phyloP scores from a whole-genome alignment of 2,797 vertebrate genomes.

The Fringilla coelebs region DNA sequence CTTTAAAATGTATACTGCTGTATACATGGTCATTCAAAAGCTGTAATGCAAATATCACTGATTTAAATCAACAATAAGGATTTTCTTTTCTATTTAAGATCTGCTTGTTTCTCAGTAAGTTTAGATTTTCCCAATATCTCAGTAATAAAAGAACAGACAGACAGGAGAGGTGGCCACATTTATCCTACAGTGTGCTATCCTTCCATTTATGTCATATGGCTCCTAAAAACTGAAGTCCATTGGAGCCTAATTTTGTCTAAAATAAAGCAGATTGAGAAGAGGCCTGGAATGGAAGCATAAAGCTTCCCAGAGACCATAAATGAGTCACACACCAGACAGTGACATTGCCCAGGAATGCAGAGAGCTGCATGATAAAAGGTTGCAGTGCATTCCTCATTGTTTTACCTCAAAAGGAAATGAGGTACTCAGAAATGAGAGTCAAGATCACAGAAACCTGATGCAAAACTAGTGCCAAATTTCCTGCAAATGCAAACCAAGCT shows the following conservation, averaged over 20 bases:
- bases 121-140: background rate
- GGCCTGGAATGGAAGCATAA: background rate
- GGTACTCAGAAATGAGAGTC: background rate
- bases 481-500: background rate
- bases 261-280: background rate
- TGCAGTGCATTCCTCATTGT: background rate
- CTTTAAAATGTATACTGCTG: background rate
- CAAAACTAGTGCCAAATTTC: background rate
- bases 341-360: constrained; percentile 37
- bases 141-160: background rate
- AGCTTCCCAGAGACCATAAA: background rate
- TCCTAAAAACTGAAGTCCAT: background rate
- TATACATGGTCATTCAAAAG: background rate
- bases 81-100: background rate
- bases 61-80: background rate
- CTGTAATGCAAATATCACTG: background rate
- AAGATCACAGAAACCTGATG: background rate
- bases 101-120: background rate
- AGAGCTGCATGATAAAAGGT: background rate
- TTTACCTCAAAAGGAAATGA: constrained; percentile 33
- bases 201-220: background rate
- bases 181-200: background rate
- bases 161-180: background rate
- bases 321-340: constrained; percentile 1
- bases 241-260: background rate